Evolutionary conservation across 2,888 invertebrate species (phyloP), one percentile per base, ranked within the genome.

Genomic region (Endomychus coccineus): DNA sequence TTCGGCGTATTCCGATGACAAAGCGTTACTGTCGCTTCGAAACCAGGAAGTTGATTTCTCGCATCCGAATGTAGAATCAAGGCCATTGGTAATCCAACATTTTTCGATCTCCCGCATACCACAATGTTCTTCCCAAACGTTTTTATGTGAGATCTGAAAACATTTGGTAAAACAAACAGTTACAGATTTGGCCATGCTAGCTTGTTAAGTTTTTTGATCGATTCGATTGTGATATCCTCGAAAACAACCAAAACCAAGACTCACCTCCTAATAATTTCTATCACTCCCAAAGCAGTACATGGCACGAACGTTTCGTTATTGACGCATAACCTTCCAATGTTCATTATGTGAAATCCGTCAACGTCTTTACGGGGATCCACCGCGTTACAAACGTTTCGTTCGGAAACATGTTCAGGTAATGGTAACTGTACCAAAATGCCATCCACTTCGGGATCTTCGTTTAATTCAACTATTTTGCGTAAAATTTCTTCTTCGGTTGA

Each of bases 31-130:
- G 91, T 92, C 10, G 89, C 85, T 58, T 92, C 90, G 70, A 87
- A 70, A 1, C 80, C 86, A 27, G 77, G 68, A 1, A 69, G 67
- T 27, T 75, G 80, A 58, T 84, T 81, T 56, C 78, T 76, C 17
- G 75, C 75, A 66, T 88, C 87, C 2, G 85, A 78, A 58, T 86
- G 85, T 32, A 94, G 65, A 52, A 91, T 68, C 71, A 92, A 76
- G 1, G 89, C 85, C 39, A 91, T 83, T 0, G 94, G 92, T 69
- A 92, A 74, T 0, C 92, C 89, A 13, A 94, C 90, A 64, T 92
- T 88, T 64, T 92, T 92, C 0, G 92, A 92, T 34, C 92, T 73
- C 1, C 92, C 92, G 46, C 88, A 80, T 1, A 94, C 81, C 0
- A 92, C 89, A 3, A 87, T 86, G 61, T 87, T 89, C 52, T 85